A percentile compares a stretch with the other conserved stretches of the same genome.
Evolutionary conservation across 2,797 vertebrate genomes (phyloP).

Genomic region (Sarcophilus harrisii): DNA sequence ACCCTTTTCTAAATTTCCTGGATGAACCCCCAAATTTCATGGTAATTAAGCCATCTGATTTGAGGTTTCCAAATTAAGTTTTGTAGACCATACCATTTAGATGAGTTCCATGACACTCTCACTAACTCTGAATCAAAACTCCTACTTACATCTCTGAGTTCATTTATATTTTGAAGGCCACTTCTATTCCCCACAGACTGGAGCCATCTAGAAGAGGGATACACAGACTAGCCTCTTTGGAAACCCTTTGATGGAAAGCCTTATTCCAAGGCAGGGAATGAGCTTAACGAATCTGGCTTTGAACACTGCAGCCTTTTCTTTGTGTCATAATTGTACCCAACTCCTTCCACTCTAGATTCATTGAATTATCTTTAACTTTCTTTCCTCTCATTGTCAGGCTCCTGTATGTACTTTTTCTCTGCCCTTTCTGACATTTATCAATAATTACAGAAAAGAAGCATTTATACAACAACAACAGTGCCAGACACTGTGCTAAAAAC

Average conservation of each 20-base stretch:
- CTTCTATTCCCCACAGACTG: conserved; percentile 55
- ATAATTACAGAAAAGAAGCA: not conserved
- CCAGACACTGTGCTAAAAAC: not conserved
- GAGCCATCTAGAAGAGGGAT: conserved; percentile 42
- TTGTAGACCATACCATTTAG: conserved; percentile 23
- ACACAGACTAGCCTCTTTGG: conserved; percentile 8
- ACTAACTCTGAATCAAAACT: conserved; percentile 57
- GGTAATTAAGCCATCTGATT: conserved; percentile 40
- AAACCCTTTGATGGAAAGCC: not conserved
- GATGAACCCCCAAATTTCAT: conserved; percentile 11
- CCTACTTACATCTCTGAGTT: conserved; percentile 67
- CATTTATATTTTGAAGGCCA: conserved; percentile 41
- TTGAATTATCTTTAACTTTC: conserved; percentile 70
- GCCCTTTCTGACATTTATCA: conserved; percentile 60
- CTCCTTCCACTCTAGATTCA: conserved; percentile 43
- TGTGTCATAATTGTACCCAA: not conserved
- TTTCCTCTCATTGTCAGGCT: conserved; percentile 59
- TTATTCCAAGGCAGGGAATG: conserved; percentile 32
- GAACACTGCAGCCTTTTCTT: not conserved
- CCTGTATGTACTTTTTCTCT: conserved; percentile 68
- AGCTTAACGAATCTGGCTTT: not conserved
- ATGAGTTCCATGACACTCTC: not conserved
- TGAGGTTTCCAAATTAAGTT: conserved; percentile 52
- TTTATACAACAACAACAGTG: not conserved
- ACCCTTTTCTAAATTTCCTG: conserved; percentile 26